A percentile compares a stretch with the other conserved stretches of the same genome.
Evolutionary conservation across 1,140 invertebrate genomes (phyloP).

Genomic region (Cataglyphis hispanica): DNA sequence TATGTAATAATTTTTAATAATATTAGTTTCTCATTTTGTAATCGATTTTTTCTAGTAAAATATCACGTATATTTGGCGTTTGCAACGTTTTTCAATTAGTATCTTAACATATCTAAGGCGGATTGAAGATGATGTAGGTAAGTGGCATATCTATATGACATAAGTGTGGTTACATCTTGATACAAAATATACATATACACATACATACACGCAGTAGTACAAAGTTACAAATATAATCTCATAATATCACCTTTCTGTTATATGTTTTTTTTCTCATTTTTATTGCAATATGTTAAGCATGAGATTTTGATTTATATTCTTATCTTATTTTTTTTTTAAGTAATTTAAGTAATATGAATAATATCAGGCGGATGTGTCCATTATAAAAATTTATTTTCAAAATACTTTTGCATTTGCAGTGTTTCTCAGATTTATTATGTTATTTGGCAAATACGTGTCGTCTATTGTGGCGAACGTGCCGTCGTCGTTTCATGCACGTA

Average conservation of each 20-base stretch:
- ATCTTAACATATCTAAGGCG: not conserved
- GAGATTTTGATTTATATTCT: slow-evolving; percentile 18
- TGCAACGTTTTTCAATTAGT: slow-evolving; percentile 40
- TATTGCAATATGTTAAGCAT: slow-evolving; percentile 7
- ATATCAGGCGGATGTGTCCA: not conserved
- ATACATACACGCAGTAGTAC: slow-evolving; percentile 22
- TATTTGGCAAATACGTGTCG: slow-evolving; percentile 70
- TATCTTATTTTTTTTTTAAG: no score
- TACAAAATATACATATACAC: slow-evolving; percentile 56
- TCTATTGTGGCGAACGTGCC: slow-evolving; percentile 79
- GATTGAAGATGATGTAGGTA: not conserved
- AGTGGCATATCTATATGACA: not conserved
- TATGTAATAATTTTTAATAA: not conserved
- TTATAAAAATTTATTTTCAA: slow-evolving; percentile 32
- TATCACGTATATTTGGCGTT: slow-evolving; percentile 15
- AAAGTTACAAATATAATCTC: slow-evolving; percentile 64
- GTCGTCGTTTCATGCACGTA: slow-evolving; percentile 78
- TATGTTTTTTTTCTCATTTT: slow-evolving; percentile 9
- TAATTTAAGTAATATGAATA: slow-evolving; percentile 24
- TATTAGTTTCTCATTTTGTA: slow-evolving; percentile 28
- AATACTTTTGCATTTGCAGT: slow-evolving; percentile 6
- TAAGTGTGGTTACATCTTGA: slow-evolving; percentile 27
- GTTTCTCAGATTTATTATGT: slow-evolving; percentile 17
- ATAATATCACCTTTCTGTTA: slow-evolving; percentile 52
- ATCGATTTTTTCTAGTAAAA: slow-evolving; percentile 18